phyloP scores from a whole-genome alignment of 2,888 invertebrate genomes.

The Cordylochernes scorpioides region DNA sequence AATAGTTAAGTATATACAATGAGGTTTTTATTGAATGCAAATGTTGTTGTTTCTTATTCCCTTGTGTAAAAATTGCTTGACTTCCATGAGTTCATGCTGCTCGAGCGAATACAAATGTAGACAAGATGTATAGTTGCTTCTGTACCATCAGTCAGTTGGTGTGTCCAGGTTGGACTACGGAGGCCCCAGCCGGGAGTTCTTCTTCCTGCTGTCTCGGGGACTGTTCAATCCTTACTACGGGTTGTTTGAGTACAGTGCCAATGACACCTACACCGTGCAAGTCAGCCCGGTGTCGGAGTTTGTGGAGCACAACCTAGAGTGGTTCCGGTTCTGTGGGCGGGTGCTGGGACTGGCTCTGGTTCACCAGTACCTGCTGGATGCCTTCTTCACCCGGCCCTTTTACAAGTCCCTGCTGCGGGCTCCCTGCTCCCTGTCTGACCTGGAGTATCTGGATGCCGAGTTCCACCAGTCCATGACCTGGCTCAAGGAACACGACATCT shows the following conservation, averaged over 20 bases:
- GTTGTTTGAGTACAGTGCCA: constrained; percentile 88
- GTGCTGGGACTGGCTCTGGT: constrained; percentile 76
- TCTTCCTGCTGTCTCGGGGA: constrained; percentile 84
- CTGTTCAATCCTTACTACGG: constrained; percentile 96
- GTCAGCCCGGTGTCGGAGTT: constrained; percentile 67
- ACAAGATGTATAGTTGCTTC: too few species aligned
- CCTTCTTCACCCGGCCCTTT: constrained; percentile 86
- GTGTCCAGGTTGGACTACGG: constrained; percentile 57
- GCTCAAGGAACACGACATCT: constrained; percentile 60
- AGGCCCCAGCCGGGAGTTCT: constrained; percentile 88
- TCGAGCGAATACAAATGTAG: too few species aligned
- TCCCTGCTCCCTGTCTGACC: constrained; percentile 28
- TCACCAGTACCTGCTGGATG: constrained; percentile 88
- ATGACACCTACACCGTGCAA: constrained; percentile 78
- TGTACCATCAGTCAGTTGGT: too few species aligned
- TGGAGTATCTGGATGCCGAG: constrained; percentile 67
- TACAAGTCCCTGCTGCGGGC: constrained; percentile 74
- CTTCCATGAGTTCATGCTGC: too few species aligned
- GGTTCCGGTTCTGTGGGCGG: constrained; percentile 84
- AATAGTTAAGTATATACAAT: too few species aligned
- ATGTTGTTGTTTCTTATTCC: too few species aligned
- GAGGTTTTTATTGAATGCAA: too few species aligned
- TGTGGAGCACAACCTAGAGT: constrained; percentile 86
- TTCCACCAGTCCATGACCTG: constrained; percentile 83
- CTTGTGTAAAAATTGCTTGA: too few species aligned